phyloP scores from a whole-genome alignment of 2,113 vertebrate species.

The Aramus guarauna region DNA sequence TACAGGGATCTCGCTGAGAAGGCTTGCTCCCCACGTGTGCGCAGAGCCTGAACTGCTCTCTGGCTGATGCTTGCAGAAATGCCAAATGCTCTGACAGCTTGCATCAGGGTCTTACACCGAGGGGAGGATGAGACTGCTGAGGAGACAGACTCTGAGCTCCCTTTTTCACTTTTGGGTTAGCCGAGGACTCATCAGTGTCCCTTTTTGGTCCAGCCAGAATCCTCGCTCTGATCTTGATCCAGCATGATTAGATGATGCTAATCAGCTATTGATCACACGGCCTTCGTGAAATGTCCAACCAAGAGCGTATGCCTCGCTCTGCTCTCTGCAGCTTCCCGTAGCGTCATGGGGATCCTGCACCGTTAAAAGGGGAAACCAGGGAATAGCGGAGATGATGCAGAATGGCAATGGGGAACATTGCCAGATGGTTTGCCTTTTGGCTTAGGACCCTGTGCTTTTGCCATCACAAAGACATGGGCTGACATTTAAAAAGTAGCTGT shows the following conservation, averaged over 20 bases:
- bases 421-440: not conserved
- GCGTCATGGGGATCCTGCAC: not conserved
- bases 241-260: not conserved
- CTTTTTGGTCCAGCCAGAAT: not conserved
- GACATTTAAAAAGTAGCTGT: not conserved
- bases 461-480: not conserved
- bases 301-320: not conserved
- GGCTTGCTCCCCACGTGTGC: fast-evolving
- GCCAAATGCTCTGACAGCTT: not conserved
- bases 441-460: not conserved
- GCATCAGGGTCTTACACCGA: not conserved
- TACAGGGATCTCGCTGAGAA: not conserved
- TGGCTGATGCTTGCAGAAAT: not conserved
- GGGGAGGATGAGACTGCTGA: not conserved
- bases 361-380: not conserved
- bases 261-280: not conserved
- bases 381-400: not conserved
- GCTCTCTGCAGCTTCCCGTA: not conserved
- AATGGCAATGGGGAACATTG: not conserved
- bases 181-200: not conserved
- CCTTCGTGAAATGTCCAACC: not conserved
- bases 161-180: not conserved
- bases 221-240: not conserved
- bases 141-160: not conserved
- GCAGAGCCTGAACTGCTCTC: not conserved